Evolutionary conservation across 2,797 vertebrate species (phyloP).

Genomic region (Enteromius fasciolatus): DNA sequence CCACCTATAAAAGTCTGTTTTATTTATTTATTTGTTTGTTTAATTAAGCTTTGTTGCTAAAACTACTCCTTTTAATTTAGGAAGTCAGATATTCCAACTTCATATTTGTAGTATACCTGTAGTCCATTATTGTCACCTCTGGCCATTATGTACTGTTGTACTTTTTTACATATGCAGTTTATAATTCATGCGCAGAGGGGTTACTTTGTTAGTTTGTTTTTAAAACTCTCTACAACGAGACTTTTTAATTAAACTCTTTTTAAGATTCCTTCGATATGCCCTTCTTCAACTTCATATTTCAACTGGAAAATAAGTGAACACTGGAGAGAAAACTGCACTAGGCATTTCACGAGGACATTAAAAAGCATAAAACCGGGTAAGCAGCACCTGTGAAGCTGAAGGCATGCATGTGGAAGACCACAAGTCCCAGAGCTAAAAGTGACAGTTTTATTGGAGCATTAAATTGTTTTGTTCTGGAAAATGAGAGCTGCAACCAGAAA

Average conservation of each 20-base stretch:
- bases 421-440: conserved; percentile 38
- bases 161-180: background rate
- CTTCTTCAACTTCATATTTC: background rate
- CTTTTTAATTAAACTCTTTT: background rate
- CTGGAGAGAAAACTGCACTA: background rate
- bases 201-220: no score
- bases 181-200: background rate
- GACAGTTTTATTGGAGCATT: conserved; percentile 31
- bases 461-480: conserved; percentile 45
- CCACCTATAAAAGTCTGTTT: conserved; percentile 58
- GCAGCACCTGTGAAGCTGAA: conserved; percentile 40
- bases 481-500: conserved; percentile 8
- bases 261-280: background rate
- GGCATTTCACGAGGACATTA: background rate
- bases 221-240: background rate
- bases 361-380: conserved; percentile 14
- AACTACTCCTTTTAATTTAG: background rate
- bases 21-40: conserved; percentile 21
- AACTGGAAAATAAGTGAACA: background rate
- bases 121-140: background rate
- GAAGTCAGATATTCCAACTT: background rate
- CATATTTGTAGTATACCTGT: background rate
- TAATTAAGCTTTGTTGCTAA: background rate
- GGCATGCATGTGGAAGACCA: conserved; percentile 31
- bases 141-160: background rate